Percentiles rank a stretch among this genome's conserved stretches.
Conservation (phyloP, 1,140 invertebrate species). For the Mercenaria mercenaria region DNA sequence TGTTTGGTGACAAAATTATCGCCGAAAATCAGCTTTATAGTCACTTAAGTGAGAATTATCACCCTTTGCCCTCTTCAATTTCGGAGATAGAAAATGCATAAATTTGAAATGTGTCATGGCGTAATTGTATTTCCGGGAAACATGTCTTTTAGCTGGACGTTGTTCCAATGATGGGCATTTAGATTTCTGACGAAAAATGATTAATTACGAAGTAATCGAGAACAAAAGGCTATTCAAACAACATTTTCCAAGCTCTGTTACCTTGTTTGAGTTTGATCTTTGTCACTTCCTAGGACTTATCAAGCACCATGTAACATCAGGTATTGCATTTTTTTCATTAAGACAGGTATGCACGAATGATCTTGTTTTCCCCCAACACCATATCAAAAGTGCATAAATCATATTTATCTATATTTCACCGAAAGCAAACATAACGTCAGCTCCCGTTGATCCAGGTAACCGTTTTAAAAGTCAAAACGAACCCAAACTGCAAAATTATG, state of each 20-base stretch:
- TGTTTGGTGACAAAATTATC: slow-evolving; percentile 46
- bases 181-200: too few species aligned
- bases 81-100: slow-evolving; percentile 11
- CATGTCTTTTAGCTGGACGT: neutral
- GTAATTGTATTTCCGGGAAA: neutral
- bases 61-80: slow-evolving; percentile 65
- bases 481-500: slow-evolving; percentile 64
- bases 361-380: too few species aligned
- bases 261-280: too few species aligned
- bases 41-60: slow-evolving; percentile 41
- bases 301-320: too few species aligned
- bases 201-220: too few species aligned
- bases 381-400: slow-evolving; percentile 16
- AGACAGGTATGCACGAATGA: too few species aligned
- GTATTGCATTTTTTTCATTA: too few species aligned
- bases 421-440: slow-evolving; percentile 10
- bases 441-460: slow-evolving; percentile 19
- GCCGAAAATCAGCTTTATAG: slow-evolving; percentile 23
- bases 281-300: too few species aligned
- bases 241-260: too few species aligned
- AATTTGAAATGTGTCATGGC: slow-evolving; percentile 27
- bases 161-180: too few species aligned
- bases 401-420: slow-evolving; percentile 27
- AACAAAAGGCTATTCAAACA: too few species aligned
- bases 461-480: neutral